Percentiles rank a stretch among this genome's conserved stretches.
Evolutionary conservation across 1,140 invertebrate species (phyloP).

Genomic region (Brachionus asplanchnoidis): DNA sequence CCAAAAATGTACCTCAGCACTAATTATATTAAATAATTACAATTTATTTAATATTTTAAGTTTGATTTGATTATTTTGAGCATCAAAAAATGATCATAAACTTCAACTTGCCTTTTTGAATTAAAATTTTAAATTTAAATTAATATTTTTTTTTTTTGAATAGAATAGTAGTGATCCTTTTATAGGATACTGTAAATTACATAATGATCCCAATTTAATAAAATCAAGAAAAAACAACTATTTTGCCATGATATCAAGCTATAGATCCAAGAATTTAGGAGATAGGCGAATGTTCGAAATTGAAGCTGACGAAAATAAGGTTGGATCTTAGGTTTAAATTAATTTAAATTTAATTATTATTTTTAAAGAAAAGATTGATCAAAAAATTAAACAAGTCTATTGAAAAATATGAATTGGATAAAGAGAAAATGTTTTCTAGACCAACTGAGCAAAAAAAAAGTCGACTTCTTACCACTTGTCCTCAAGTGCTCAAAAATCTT

Average conservation of each 20-base stretch:
- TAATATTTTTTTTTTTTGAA: not conserved
- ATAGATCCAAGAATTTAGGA: not conserved
- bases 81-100: too few species aligned
- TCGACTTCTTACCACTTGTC: constrained; percentile 17
- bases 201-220: not conserved
- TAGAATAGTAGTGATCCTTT: constrained; percentile 27
- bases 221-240: constrained; percentile 5
- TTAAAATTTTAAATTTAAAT: not conserved
- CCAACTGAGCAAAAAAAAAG: not conserved
- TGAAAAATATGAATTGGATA: constrained; percentile 5
- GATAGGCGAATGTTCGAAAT: not conserved
- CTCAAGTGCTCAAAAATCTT: not conserved
- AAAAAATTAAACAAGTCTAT: not conserved
- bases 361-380: not conserved
- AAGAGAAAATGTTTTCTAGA: not conserved
- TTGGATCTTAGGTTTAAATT: not conserved
- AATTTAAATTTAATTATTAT: not conserved
- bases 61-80: too few species aligned
- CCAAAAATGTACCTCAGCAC: too few species aligned
- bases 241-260: constrained; percentile 29
- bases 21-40: too few species aligned
- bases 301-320: not conserved
- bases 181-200: constrained; percentile 33
- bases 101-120: too few species aligned
- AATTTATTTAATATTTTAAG: too few species aligned